Evolutionary conservation across 2,113 vertebrate species (phyloP).

Genomic region (Chlorodrepanis virens): DNA sequence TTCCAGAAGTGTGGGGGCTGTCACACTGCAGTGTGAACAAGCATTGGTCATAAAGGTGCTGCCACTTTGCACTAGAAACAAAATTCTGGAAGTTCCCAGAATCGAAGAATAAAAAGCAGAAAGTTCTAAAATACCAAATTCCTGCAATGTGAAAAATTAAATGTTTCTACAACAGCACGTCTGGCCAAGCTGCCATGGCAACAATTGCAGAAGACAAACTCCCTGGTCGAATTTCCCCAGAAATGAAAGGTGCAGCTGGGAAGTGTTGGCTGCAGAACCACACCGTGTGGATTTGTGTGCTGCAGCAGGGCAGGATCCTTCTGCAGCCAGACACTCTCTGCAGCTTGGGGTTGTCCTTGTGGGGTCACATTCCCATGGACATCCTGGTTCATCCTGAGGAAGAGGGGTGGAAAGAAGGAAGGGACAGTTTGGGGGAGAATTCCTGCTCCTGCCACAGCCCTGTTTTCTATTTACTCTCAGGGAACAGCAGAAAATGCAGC

Average conservation of each 20-base stretch:
- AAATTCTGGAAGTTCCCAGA: background rate
- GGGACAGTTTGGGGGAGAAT: background rate
- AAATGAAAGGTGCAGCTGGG: background rate
- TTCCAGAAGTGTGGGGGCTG: background rate
- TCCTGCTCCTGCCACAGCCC: background rate
- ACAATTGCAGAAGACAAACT: background rate
- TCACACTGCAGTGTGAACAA: background rate
- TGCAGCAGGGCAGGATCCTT: accelerated
- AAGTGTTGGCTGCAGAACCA: background rate
- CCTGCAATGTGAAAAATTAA: background rate
- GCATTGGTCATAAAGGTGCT: background rate
- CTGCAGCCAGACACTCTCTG: background rate
- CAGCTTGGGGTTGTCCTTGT: background rate
- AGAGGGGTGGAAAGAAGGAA: background rate
- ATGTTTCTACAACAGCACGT: background rate
- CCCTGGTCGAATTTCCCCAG: background rate
- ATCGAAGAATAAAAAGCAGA: background rate
- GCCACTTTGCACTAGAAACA: background rate
- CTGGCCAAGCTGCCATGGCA: slow-evolving; percentile 46
- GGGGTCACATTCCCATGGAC: accelerated
- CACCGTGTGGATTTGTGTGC: background rate
- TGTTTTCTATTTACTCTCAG: background rate
- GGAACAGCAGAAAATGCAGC: background rate
- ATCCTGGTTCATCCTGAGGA: background rate
- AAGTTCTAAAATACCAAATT: background rate